Conservation (phyloP, 2,113 vertebrate genomes). For the Lophochroa leadbeateri region DNA sequence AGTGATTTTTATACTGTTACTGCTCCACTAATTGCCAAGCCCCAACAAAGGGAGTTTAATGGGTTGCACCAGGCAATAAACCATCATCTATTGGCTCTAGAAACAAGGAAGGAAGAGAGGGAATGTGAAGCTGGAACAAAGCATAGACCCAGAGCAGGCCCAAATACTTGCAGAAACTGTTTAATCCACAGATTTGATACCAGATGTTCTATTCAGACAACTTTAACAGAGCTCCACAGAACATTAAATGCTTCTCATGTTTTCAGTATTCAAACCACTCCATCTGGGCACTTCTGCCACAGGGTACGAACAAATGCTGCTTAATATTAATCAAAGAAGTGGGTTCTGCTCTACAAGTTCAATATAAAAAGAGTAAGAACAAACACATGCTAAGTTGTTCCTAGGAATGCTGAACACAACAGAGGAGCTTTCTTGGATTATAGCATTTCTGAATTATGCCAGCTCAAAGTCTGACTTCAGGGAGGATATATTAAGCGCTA, state of each 20-base stretch:
- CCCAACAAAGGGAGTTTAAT: not conserved
- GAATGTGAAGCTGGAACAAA: slow-evolving; percentile 44
- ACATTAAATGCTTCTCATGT: not conserved
- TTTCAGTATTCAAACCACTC: not conserved
- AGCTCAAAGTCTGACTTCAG: not conserved
- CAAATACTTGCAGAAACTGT: slow-evolving; percentile 24
- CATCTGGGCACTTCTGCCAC: slow-evolving; percentile 17
- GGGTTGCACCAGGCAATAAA: slow-evolving; percentile 32
- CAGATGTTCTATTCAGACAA: slow-evolving; percentile 34
- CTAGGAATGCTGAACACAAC: not conserved
- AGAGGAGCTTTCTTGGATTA: not conserved
- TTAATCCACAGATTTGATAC: slow-evolving; percentile 19
- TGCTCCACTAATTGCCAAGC: slow-evolving; percentile 6
- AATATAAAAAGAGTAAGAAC: slow-evolving; percentile 6
- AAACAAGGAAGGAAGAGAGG: not conserved
- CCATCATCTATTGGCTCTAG: not conserved
- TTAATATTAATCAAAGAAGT: slow-evolving; percentile 12
- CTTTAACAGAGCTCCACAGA: slow-evolving; percentile 22
- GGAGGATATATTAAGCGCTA: not conserved
- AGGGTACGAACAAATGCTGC: slow-evolving; percentile 10
- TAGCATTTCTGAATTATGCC: not conserved
- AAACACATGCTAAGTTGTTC: slow-evolving; percentile 18
- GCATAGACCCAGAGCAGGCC: slow-evolving; percentile 1
- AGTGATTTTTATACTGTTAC: slow-evolving; percentile 11
- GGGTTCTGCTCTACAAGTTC: not conserved